phyloP scores from a whole-genome alignment of 2,888 invertebrate species.

The Salpingus planirostris region DNA sequence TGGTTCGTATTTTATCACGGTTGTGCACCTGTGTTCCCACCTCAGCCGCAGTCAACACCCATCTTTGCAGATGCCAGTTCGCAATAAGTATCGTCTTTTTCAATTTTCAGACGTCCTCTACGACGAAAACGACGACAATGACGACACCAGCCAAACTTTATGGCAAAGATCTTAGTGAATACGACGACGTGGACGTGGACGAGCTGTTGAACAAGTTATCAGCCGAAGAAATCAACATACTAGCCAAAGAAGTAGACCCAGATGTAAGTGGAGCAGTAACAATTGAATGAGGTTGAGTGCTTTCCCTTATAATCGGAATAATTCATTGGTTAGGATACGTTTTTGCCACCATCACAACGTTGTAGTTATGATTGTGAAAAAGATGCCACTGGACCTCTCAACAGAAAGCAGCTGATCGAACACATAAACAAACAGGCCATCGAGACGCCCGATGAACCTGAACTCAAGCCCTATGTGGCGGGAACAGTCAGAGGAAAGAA shows the following conservation, averaged over 20 bases:
- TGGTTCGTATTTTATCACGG: slow-evolving; percentile 5
- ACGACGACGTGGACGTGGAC: slow-evolving; percentile 94
- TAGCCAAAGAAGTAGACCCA: slow-evolving; percentile 98
- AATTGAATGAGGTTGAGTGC: slow-evolving; percentile 3
- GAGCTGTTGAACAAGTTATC: slow-evolving; percentile 87
- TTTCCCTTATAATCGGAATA: slow-evolving; percentile 1
- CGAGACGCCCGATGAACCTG: slow-evolving; percentile 95
- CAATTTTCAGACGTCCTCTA: slow-evolving; percentile 73
- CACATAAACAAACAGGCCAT: slow-evolving; percentile 97
- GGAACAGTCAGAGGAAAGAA: slow-evolving; percentile 89
- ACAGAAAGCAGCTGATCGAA: slow-evolving; percentile 90
- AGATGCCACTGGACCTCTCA: slow-evolving; percentile 88
- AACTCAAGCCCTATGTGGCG: slow-evolving; percentile 86
- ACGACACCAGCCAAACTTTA: slow-evolving; percentile 84
- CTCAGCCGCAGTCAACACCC: too few relatives aligned
- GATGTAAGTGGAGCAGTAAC: slow-evolving; percentile 68
- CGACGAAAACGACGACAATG: slow-evolving; percentile 81
- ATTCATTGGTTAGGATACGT: slow-evolving; percentile 72
- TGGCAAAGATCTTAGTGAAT: slow-evolving; percentile 81
- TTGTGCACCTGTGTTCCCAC: slow-evolving; percentile 7
- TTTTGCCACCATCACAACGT: slow-evolving; percentile 92
- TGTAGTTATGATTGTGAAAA: slow-evolving; percentile 95
- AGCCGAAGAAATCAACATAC: slow-evolving; percentile 90
- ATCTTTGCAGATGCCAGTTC: too few relatives aligned
- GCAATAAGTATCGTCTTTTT: slow-evolving; percentile 20